Percentiles rank a stretch among this genome's conserved stretches.
Conservation (phyloP, 2,888 invertebrate species). For the Linnaemya tessellans region DNA sequence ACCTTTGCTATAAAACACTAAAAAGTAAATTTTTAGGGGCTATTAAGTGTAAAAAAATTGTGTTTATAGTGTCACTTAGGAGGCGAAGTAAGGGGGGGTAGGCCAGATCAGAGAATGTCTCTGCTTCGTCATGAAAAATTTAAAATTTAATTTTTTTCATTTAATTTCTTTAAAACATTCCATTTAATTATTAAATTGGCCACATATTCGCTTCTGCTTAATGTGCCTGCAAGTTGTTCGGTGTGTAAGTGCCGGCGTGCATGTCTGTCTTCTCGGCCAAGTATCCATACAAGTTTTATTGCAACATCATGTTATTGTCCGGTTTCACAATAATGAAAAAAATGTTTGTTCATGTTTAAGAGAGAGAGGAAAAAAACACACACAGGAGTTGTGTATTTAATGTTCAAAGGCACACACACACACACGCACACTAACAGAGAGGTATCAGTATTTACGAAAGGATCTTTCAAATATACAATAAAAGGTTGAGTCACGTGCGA, state of each 20-base stretch:
- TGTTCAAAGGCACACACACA: slow-evolving; percentile 6
- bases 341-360: slow-evolving; percentile 42
- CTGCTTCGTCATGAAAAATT: too few species aligned
- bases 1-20: too few species aligned
- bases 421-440: background rate
- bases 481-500: slow-evolving; percentile 78
- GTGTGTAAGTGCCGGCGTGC: background rate
- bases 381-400: slow-evolving; percentile 32
- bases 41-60: too few species aligned
- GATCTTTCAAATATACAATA: slow-evolving; percentile 35
- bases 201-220: background rate
- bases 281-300: slow-evolving; percentile 68
- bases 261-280: slow-evolving; percentile 12
- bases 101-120: too few species aligned
- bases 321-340: slow-evolving; percentile 63
- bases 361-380: slow-evolving; percentile 1
- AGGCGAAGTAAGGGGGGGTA: too few species aligned
- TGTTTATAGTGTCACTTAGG: too few species aligned
- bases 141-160: too few species aligned
- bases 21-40: too few species aligned
- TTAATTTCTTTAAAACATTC: background rate
- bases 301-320: slow-evolving; percentile 70
- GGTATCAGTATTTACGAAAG: slow-evolving; percentile 28
- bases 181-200: background rate
- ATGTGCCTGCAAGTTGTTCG: background rate